Evolutionary conservation across 2,888 invertebrate species (phyloP), one percentile per base, ranked within the genome.

Genomic region (Limulus polyphemus): DNA sequence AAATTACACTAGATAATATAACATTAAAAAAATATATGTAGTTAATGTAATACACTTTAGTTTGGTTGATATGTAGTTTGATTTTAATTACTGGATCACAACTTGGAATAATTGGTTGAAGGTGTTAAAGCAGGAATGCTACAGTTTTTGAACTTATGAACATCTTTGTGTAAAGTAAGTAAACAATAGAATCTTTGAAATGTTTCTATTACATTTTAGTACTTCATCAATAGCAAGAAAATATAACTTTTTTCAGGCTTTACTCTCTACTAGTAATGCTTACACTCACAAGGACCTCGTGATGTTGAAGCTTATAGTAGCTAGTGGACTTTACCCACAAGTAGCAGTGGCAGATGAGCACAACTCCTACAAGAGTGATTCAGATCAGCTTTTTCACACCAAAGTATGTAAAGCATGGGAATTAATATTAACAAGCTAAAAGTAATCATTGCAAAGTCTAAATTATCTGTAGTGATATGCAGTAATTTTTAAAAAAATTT

Each of bases 301-400:
- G 63, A 80, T 87, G 75, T 73, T 88, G 14, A 89, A 88, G 75
- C 77, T 90, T 54, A 89, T 98, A 62, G 77, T 99, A 17, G 88
- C 90, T 69, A 87, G 91, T 77, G 95, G 97, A 0, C 80, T 99
- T 59, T 98, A 97, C 76, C 98, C 98, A 0, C 94, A 98, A 79
- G 83, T 94, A 62, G 91, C 95, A 0, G 83, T 93, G n/a, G 85
- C 91, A 1, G 98, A 99, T 75, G 90, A 92, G 71, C 89, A 88
- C 71, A 98, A 98, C 76, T 85, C 88, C 71, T 90, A 87, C 72
- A 92, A 93, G 81, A 83, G 83, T 75, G 76, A 75, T 61, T 73
- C 75, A 12, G 78, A 78, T 60, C 77, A 77, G 62, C 72, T 75
- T 16, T 78, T 76, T 68, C 78, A 79, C 70, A 77, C 78, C 47